Conservation (phyloP, 1,140 invertebrate genomes). For the Drosophila neocordata region DNA sequence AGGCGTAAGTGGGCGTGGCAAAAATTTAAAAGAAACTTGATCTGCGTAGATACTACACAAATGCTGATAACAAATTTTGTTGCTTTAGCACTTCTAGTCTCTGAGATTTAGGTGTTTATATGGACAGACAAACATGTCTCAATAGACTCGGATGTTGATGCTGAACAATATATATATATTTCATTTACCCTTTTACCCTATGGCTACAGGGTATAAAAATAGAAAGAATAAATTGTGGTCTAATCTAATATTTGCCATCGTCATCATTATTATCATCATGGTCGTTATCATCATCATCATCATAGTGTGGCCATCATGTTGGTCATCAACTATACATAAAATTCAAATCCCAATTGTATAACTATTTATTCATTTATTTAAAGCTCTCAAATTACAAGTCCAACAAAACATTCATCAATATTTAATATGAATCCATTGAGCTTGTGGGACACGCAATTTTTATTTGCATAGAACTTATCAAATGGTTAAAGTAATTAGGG, state of each 20-base stretch:
- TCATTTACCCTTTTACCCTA: too few species aligned
- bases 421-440: constrained; percentile 39
- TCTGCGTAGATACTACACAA: too few species aligned
- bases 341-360: constrained; percentile 10
- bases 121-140: too few species aligned
- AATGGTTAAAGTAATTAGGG: constrained; percentile 58
- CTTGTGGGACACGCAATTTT: constrained; percentile 48
- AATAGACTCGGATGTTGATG: too few species aligned
- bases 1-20: too few species aligned
- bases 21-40: too few species aligned
- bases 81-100: too few species aligned
- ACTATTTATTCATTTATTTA: constrained; percentile 38
- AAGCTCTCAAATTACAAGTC: constrained; percentile 57
- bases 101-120: too few species aligned
- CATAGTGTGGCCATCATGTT: not conserved
- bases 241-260: constrained; percentile 28
- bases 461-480: constrained; percentile 58
- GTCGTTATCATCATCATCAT: not conserved
- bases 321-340: constrained; percentile 8
- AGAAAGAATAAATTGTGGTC: too few species aligned
- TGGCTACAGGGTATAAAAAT: too few species aligned
- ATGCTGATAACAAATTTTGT: too few species aligned
- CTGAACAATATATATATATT: too few species aligned
- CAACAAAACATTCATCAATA: constrained; percentile 66
- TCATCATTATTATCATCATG: not conserved